Evolutionary conservation across 2,797 vertebrate genomes (phyloP).

Genomic region (Percopsis omiscomaycus): DNA sequence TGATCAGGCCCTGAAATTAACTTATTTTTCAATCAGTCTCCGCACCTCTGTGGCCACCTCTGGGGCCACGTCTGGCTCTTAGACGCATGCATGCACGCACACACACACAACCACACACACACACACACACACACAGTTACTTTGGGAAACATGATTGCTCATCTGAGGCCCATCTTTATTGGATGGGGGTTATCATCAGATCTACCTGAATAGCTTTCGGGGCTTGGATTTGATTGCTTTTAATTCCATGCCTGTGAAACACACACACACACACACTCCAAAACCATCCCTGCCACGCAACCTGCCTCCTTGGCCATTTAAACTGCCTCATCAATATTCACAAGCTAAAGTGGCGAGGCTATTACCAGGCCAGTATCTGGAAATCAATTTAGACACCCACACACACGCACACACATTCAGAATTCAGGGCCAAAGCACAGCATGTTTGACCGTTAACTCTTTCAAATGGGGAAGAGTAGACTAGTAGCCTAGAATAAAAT

Average conservation of each 20-base stretch:
- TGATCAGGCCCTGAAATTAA: constrained; percentile 98
- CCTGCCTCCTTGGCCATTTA: constrained; percentile 22
- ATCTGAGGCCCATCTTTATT: constrained; percentile 86
- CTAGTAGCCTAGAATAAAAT: no score
- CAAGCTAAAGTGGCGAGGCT: constrained; percentile 46
- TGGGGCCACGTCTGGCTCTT: constrained; percentile 74
- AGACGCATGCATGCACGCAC: constrained; percentile 11
- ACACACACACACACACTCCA: constrained; percentile 14
- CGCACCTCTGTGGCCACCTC: constrained; percentile 88
- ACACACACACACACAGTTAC: constrained; percentile 80
- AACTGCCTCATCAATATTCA: constrained; percentile 71
- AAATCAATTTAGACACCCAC: constrained; percentile 66
- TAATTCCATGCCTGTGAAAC: constrained; percentile 60
- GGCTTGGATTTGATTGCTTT: constrained; percentile 76
- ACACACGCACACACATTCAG: not conserved
- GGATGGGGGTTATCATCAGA: constrained; percentile 77
- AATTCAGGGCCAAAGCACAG: not conserved
- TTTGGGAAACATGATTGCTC: constrained; percentile 89
- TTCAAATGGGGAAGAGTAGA: no score
- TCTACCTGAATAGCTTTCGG: constrained; percentile 75
- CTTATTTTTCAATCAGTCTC: constrained; percentile 99
- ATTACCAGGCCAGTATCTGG: constrained; percentile 47
- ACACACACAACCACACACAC: constrained; percentile 15
- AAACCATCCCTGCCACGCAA: constrained; percentile 54
- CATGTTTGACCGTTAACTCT: not conserved